Base-by-base conservation (phyloP, 2,888 invertebrate genomes). In the Alloplasta piceator region DNA sequence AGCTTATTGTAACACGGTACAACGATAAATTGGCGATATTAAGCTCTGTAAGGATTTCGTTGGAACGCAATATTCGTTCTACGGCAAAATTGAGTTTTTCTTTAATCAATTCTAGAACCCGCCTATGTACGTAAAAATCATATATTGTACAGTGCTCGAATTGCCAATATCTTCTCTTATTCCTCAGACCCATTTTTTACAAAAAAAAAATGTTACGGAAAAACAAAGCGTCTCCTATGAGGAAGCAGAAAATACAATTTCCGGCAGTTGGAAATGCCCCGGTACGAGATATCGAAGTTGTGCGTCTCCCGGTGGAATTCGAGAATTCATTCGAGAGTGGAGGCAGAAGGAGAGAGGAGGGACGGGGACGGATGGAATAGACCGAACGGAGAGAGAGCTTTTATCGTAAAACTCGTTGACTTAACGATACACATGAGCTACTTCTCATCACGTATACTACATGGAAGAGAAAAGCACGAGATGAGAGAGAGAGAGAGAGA, bases 331-430 rank as follows among this genome's bases (percentile, higher is more conserved):
- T 14, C 70, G 39, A 39, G 60, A 14, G 9, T 10, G 38, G 5
- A n/a, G 46, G n/a, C 7, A 43, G 43, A 43, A 4, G 7, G 10
- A 43, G 43, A 43, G 43, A 43, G 7, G 55, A 52, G 12, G 7
- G 12, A 9, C 4, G 1, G 16, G 12, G n/a, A 10, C 26, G 58
- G 58, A 71, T 68, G 56, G 43, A 60, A 68, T 55, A 60, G 38
- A 12, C 58, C 26, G 26, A 26, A 41, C 83, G 81, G 71, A 81
- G 58, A 80, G 86, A 81, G 76, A 83, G 86, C 85, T 88, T 87
- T 87, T 87, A 87, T 87, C 87, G 86, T 86, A 87, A 88, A 87
- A 85, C 87, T 83, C 80, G 83, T 80, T 83, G 86, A 85, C 83
- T 87, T 87, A 85, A 86, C 87, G 85, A 88, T 78, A 84, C 60